These are phyloP conservation scores for Otolemur garnettii DNA, from an alignment of 2,113 vertebrate species.

Conservation along the genomic window DNA sequence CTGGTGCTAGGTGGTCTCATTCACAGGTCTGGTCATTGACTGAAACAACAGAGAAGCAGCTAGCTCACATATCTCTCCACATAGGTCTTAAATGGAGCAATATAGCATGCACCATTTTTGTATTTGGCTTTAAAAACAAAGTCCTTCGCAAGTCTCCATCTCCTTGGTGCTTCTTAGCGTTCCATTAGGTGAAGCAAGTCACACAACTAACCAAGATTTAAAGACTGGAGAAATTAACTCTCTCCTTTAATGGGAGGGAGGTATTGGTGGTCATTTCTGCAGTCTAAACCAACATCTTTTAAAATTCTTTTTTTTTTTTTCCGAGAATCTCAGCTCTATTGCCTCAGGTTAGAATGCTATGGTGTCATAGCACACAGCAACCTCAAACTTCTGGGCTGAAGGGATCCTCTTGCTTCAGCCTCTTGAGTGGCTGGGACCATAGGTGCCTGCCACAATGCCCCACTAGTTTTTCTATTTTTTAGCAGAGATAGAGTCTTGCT, in stretches of 20 bases:
- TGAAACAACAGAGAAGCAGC: not conserved
- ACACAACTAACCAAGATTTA: not conserved
- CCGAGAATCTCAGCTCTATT: no score
- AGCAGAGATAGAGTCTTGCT: no score
- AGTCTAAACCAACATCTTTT: not conserved
- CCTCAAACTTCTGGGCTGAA: no score
- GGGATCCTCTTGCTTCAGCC: no score
- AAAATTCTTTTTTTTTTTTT: not conserved
- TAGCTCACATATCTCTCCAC: not conserved
- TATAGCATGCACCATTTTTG: not conserved
- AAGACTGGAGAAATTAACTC: not conserved
- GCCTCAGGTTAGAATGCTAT: no score
- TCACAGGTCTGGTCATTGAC: not conserved
- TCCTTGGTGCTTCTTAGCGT: not conserved
- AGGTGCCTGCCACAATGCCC: no score
- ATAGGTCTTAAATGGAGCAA: not conserved
- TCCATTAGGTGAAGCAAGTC: not conserved
- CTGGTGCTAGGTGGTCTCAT: not conserved
- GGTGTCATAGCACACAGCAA: no score
- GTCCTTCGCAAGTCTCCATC: not conserved
- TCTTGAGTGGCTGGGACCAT: no score
- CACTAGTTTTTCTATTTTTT: no score
- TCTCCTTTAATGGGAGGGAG: not conserved
- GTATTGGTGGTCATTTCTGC: not conserved
- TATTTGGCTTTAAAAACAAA: not conserved